Percentiles rank a stretch among this genome's conserved stretches.
Conservation (phyloP, 2,888 invertebrate species). For the Plagodis pulveraria region DNA sequence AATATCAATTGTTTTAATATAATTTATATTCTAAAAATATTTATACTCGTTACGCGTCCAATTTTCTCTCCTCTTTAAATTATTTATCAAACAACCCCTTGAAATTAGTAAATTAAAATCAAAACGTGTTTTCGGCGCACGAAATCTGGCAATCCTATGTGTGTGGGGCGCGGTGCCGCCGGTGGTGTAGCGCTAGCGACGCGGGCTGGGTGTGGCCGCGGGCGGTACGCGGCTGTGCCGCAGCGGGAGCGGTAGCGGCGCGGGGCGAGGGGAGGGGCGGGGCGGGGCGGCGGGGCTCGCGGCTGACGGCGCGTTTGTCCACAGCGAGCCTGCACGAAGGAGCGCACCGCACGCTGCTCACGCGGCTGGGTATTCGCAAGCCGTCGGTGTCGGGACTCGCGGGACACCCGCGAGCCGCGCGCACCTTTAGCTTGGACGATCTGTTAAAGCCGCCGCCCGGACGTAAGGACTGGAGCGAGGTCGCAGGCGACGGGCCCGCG, state of each 20-base stretch:
- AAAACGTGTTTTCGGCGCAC: slow-evolving; percentile 36
- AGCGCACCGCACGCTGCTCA: slow-evolving; percentile 89
- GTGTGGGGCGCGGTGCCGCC: slow-evolving; percentile 58
- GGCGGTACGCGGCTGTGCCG: slow-evolving; percentile 68
- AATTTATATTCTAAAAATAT: too few species aligned
- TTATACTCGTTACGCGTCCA: background rate
- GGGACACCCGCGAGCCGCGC: slow-evolving; percentile 88
- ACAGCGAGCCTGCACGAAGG: slow-evolving; percentile 77
- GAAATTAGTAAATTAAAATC: background rate
- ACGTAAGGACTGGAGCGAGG: slow-evolving; percentile 88
- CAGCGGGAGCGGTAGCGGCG: slow-evolving; percentile 50
- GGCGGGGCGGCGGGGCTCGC: slow-evolving; percentile 17
- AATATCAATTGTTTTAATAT: too few species aligned
- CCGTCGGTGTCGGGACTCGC: slow-evolving; percentile 93
- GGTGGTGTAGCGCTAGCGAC: slow-evolving; percentile 60
- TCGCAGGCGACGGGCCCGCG: slow-evolving; percentile 64
- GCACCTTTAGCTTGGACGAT: slow-evolving; percentile 95
- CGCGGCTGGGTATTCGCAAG: slow-evolving; percentile 94
- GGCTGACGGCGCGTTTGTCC: slow-evolving; percentile 76
- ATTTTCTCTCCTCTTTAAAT: background rate
- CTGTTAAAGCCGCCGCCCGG: slow-evolving; percentile 92
- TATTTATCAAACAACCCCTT: background rate
- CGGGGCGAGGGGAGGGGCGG: slow-evolving; percentile 39
- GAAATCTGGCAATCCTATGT: slow-evolving; percentile 64
- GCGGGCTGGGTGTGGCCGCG: slow-evolving; percentile 49